phyloP scores from a whole-genome alignment of 2,113 vertebrate species.

The Prietella phreatophila region DNA sequence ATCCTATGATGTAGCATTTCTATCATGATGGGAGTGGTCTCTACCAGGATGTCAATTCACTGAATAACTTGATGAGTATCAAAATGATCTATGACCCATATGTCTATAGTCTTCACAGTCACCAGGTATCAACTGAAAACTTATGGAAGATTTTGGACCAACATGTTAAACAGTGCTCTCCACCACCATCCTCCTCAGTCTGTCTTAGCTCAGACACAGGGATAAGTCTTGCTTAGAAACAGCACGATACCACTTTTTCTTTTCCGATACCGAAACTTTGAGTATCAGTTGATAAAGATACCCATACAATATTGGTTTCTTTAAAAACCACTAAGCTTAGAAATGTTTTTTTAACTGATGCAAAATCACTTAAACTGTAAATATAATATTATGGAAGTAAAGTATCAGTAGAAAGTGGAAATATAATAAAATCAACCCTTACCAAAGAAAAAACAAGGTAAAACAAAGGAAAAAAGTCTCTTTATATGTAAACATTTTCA shows the following conservation, averaged over 20 bases:
- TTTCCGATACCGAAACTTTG: background rate
- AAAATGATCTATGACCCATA: background rate
- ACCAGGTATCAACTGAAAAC: background rate
- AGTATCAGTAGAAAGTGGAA: background rate
- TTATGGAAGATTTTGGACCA: background rate
- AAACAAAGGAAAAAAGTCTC: background rate
- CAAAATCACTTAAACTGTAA: background rate
- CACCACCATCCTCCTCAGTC: background rate
- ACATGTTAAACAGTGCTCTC: background rate
- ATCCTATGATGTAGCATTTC: background rate
- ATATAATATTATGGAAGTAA: background rate
- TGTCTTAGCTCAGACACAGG: background rate
- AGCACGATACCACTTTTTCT: background rate
- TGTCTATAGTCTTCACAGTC: background rate
- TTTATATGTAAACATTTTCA: background rate
- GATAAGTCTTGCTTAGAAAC: background rate
- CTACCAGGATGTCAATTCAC: background rate
- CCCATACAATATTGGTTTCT: background rate
- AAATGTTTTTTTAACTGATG: background rate
- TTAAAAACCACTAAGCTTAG: background rate
- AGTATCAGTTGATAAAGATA: background rate
- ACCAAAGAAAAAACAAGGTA: background rate
- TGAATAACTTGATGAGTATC: background rate
- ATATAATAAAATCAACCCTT: background rate
- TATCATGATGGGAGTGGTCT: background rate